These are phyloP conservation scores for Sesamia inferens DNA, from an alignment of 2,888 invertebrate species.

Conservation along the genomic window DNA sequence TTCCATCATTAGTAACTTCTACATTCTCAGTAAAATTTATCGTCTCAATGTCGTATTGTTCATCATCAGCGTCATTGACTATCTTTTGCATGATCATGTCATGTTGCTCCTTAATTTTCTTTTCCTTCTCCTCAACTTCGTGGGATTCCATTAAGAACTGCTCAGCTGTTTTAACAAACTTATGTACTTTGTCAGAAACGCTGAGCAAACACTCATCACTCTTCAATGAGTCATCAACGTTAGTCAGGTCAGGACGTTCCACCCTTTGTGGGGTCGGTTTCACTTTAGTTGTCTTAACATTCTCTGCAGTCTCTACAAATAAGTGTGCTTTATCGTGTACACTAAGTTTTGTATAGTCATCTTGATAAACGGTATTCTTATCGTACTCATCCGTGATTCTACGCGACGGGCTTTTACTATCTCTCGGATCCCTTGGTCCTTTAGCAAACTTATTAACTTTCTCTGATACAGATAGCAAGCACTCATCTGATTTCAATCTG, in stretches of 20 bases:
- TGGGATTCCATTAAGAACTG: slow-evolving; percentile 83
- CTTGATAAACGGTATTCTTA: slow-evolving; percentile 87
- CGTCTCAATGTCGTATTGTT: slow-evolving; percentile 62
- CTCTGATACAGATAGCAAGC: slow-evolving; percentile 92
- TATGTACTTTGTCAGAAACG: slow-evolving; percentile 92
- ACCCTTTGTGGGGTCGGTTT: slow-evolving; percentile 79
- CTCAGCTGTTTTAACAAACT: slow-evolving; percentile 91
- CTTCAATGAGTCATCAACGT: slow-evolving; percentile 90
- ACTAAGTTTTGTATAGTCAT: slow-evolving; percentile 88
- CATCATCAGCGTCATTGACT: slow-evolving; percentile 74
- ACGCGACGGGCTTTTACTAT: slow-evolving; percentile 79
- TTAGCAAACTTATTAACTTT: slow-evolving; percentile 93
- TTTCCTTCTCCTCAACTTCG: slow-evolving; percentile 80
- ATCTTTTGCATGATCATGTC: slow-evolving; percentile 84
- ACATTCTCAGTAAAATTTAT: slow-evolving; percentile 53
- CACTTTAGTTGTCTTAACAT: slow-evolving; percentile 82
- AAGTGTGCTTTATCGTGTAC: slow-evolving; percentile 92
- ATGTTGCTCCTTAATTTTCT: slow-evolving; percentile 83
- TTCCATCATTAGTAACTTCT: slow-evolving; percentile 45
- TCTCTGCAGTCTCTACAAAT: slow-evolving; percentile 91
- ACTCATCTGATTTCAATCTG: slow-evolving; percentile 90
- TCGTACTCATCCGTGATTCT: slow-evolving; percentile 88
- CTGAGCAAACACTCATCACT: slow-evolving; percentile 91
- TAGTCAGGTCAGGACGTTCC: slow-evolving; percentile 87
- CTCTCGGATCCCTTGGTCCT: slow-evolving; percentile 79